A percentile compares a stretch with the other conserved stretches of the same genome.
Conservation (phyloP, 1,140 invertebrate species). For the Papilio glaucus region DNA sequence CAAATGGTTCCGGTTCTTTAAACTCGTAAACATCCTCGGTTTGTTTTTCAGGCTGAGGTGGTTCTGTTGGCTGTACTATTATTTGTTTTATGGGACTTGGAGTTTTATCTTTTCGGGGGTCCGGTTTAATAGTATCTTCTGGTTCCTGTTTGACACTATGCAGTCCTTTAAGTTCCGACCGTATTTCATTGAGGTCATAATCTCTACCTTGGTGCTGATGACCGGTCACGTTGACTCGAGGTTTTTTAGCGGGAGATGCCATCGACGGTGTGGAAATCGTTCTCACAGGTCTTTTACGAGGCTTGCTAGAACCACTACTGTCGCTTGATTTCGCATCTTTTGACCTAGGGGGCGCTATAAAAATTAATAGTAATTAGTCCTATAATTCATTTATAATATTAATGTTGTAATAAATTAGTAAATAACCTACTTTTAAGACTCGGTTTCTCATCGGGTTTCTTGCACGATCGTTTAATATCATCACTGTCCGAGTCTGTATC, state of each 20-base stretch:
- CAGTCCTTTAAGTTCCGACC: conserved; percentile 92
- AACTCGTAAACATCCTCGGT: conserved; percentile 93
- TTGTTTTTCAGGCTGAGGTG: conserved; percentile 70
- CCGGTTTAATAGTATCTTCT: conserved; percentile 74
- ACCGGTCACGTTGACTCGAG: conserved; percentile 48
- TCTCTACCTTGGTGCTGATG: conserved; percentile 83
- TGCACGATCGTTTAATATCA: conserved; percentile 73
- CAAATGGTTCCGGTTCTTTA: conserved; percentile 94
- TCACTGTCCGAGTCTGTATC: conserved; percentile 85
- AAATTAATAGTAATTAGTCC: conserved; percentile 27
- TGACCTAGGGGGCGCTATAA: conserved; percentile 63
- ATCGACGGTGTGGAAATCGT: conserved; percentile 60
- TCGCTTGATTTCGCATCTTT: conserved; percentile 75
- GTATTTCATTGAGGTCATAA: conserved; percentile 92
- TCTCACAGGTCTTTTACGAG: conserved; percentile 69
- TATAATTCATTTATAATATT: conserved; percentile 20
- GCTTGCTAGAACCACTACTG: conserved; percentile 70
- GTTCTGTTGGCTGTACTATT: conserved; percentile 54
- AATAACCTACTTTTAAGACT: conserved; percentile 61
- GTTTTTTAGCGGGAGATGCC: conserved; percentile 64
- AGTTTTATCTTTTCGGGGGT: conserved; percentile 68
- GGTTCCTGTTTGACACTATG: conserved; percentile 78
- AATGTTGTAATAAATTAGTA: background rate
- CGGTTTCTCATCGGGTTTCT: conserved; percentile 71
- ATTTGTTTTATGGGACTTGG: conserved; percentile 44